Percentiles rank a stretch among this genome's conserved stretches.
Conservation (phyloP, 2,888 invertebrate genomes). For the Ichneumon xanthorius region DNA sequence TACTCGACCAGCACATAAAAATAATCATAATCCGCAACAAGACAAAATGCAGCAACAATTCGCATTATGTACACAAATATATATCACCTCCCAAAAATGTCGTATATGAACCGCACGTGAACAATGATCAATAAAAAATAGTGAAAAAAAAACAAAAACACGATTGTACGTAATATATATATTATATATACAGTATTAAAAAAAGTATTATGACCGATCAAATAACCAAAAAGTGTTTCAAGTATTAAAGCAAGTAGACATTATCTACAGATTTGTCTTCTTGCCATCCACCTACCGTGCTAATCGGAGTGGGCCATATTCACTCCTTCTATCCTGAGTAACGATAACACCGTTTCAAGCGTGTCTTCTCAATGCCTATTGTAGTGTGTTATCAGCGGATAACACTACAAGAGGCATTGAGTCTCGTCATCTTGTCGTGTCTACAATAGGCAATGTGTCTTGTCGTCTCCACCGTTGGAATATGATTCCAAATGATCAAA, state of each 20-base stretch:
- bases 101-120: neutral
- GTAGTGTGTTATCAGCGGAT: too few relatives aligned
- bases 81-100: neutral
- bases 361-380: too few relatives aligned
- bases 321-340: too few relatives aligned
- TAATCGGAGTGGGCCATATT: too few relatives aligned
- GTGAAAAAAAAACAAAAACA: neutral
- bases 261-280: neutral
- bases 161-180: neutral
- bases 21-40: neutral
- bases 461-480: neutral
- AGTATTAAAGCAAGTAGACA: neutral
- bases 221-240: neutral
- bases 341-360: too few relatives aligned
- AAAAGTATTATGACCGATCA: neutral
- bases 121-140: neutral
- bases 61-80: neutral
- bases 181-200: neutral
- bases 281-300: too few relatives aligned
- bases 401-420: conserved; percentile 1
- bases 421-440: too few relatives aligned
- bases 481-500: neutral
- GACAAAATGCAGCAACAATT: neutral
- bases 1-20: neutral
- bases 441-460: neutral